Evolutionary conservation across 1,140 invertebrate species (phyloP), one percentile per base, ranked within the genome.

Genomic region (Tribolium madens): DNA sequence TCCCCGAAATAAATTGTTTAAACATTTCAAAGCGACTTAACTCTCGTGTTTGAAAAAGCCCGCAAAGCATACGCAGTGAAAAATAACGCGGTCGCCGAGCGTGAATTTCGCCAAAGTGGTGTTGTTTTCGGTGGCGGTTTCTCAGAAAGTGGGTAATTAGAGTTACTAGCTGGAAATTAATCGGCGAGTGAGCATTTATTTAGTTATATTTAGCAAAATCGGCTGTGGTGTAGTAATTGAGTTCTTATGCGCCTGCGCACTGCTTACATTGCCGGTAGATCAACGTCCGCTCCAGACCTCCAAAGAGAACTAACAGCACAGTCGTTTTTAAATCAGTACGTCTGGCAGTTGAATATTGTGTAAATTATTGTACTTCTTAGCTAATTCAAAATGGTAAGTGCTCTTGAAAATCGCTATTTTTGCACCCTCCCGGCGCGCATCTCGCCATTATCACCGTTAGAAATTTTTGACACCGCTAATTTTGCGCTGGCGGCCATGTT

Each of bases 381-480:
- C 82, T 83, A 84, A 82, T 82, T 82, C 78, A 85, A 78, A 74
- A 85, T 86, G 85, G 84, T 86, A 79, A 84, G 84, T 83, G 15
- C 46, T 46, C 69, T 57, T 64, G 3, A 10, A 42, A 31, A 33
- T 36, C 36, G 21, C 9, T 80, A 47, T 60, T 21, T 33, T 64
- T n/a, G 10, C 74, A 6, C 33, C n/a, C 17, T 69, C 9, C 71
- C 33, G 53, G 72, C 72, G 75, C 33, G 72, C 36, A 69, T 69
- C 53, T 50, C 17, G 52, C 13, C 42, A 42, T 76, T 48, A 47
- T 9, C 47, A 2, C 12, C 48, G 13, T 15, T 36, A 15, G 17
- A 33, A 64, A 33, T 64, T 77, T 70, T 73, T 78, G 75, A 57
- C 73, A 78, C 73, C 75, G 75, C 71, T 73, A 50, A 77, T 81